Base-by-base conservation (phyloP, 2,797 vertebrate species). In the Sardinella longiceps region DNA sequence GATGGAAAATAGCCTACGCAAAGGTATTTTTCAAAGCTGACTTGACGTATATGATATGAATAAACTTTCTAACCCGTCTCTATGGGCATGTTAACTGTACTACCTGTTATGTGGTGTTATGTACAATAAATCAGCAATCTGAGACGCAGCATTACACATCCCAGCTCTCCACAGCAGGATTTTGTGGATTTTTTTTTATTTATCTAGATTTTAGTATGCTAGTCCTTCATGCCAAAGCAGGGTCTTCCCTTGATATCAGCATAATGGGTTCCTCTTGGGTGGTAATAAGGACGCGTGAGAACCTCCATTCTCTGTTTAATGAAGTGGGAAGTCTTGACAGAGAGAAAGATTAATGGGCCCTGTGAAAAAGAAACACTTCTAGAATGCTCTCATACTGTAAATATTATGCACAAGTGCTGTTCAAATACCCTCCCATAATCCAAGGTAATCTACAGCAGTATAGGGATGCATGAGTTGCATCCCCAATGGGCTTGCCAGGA, bases 221-320 rank as follows among this genome's bases (percentile, higher is more conserved):
- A 25, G 9, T 70, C 80, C 80, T 80, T 58, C 3, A 56, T 86
- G 74, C 33, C 51, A 83, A 82, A n/a, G 74, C 80, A 74, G 58
- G 15, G 33, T 84, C 81, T 60, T 46, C 45, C 70, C 43, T 43
- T 33, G 66, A 33, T 12, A 83, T 53, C 56, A 56, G 33, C 30
- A 45, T 83, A 83, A 82, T 63, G 56, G 12, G 2, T 33, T 83
- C 70, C 60, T 82, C 70, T 81, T 80, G 51, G 81, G 39, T 25
- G 11, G 39, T 51, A 85, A 80, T 81, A 81, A 81, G 53, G 74
- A 51, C n/a, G 53, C 60, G 80, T 80, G 80, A 85, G 82, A 83
- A 83, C 70, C 63, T 45, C 20, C 51, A 43, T 85, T 82, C 53
- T 46, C 81, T 66, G 84, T 81, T 83, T 86, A 88, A 87, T 85